Evolutionary conservation across 2,113 vertebrate genomes (phyloP).

Genomic region (Egretta garzetta): DNA sequence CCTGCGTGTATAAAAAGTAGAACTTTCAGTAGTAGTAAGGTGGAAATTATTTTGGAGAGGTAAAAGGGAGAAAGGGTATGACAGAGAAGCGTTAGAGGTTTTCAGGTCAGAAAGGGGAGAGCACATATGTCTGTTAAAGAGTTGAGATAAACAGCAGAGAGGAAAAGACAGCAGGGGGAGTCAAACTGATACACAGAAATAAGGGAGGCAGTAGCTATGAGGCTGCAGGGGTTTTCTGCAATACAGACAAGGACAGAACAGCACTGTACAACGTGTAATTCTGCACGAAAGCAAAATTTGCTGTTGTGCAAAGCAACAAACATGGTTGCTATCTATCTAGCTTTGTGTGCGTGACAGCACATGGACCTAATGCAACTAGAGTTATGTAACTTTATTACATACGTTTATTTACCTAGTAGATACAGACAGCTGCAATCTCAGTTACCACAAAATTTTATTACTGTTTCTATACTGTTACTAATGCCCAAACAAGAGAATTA

Average conservation of each 20-base stretch:
- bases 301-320: background rate
- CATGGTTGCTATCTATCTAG: background rate
- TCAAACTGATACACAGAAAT: background rate
- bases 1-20: background rate
- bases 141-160: background rate
- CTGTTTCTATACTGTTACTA: background rate
- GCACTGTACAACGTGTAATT: background rate
- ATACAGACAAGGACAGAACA: background rate
- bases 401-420: background rate
- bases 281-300: background rate
- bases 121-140: background rate
- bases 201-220: background rate
- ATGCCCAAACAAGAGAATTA: background rate
- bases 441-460: background rate
- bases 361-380: background rate
- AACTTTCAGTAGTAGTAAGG: background rate
- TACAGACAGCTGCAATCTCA: background rate
- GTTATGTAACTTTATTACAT: background rate
- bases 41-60: background rate
- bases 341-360: background rate
- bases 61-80: background rate
- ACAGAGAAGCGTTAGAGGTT: background rate
- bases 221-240: background rate
- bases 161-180: background rate
- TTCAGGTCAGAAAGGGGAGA: background rate